Conservation (phyloP, 2,888 invertebrate species). For the Aleiodes alternator region DNA sequence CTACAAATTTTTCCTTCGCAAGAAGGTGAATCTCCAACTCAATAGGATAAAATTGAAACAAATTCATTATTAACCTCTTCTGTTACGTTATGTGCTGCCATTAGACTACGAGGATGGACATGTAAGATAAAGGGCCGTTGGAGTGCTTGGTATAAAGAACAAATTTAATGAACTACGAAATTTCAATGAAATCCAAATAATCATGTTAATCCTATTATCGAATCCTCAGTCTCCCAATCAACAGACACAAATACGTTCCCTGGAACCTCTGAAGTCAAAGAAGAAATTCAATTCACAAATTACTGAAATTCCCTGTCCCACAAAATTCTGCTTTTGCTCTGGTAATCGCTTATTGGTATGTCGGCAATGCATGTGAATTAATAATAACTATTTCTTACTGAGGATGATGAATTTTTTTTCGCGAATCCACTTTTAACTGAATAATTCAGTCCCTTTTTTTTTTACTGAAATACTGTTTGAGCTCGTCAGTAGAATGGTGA, state of each 20-base stretch:
- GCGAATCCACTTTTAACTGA: background rate
- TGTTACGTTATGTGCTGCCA: constrained; percentile 22
- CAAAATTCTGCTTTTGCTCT: constrained; percentile 74
- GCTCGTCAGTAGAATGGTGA: background rate
- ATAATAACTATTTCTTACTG: constrained; percentile 46
- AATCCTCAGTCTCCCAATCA: constrained; percentile 45
- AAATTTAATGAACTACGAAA: no score
- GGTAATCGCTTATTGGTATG: constrained; percentile 75
- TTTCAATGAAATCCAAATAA: no score
- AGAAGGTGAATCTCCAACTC: no score
- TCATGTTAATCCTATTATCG: constrained; percentile 37
- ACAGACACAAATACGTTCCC: constrained; percentile 5
- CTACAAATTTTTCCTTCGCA: no score
- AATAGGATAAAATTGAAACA: no score
- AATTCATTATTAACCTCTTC: background rate
- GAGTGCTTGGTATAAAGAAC: background rate
- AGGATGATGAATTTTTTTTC: constrained; percentile 30
- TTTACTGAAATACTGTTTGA: background rate
- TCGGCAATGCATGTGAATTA: constrained; percentile 72
- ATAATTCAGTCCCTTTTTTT: constrained; percentile 28
- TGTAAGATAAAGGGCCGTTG: constrained; percentile 21
- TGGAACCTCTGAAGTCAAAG: no score
- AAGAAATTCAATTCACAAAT: constrained; percentile 39
- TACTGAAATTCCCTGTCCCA: constrained; percentile 38
- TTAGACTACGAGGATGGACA: constrained; percentile 14